Evolutionary conservation across 2,888 invertebrate species (phyloP), one percentile per base, ranked within the genome.

Genomic region (Augochlorella aurata): DNA sequence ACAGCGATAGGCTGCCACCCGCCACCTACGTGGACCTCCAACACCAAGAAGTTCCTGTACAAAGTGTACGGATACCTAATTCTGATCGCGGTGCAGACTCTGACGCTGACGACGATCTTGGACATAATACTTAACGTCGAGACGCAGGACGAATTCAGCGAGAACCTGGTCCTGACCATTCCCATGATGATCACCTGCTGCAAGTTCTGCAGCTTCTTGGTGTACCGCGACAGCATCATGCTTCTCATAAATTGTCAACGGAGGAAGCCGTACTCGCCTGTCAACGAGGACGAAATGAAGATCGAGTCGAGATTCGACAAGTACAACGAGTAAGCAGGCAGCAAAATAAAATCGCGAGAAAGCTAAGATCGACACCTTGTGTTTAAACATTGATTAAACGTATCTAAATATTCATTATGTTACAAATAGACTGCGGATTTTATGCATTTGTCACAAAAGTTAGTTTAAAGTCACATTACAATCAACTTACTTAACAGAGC

Each of bases 81-180:
- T 12, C n/a, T 54, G n/a, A 21, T 54, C 1, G 21, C 12, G 4
- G 54, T 54, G 21, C 54, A 54, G 21, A 10, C 21, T 24, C 24
- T 4, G 50, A 12, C 77, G 70, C 21, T 29, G 63, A 14, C 9
- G 66, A 7, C 66, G 50, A 63, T 85, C 8, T 54, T 85, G 50
- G 85, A 85, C n/a, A 24, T 85, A 21, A 52, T 87, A 52, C 10
- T 84, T 10, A 81, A 72, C 24, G 84, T 87, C 21, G 61, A 81
- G 2, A 85, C 65, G 29, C 72, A 70, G 38, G 79, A 82, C 0
- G 87, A 87, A 16, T 82, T 87, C 4, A 67, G 69, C 5, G 84
- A 85, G 3, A 85, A 81, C 58, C 63, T 82, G 1, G 81, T 79
- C 21, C 14, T 81, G 21, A 50, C 52, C 0, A 10, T 81, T 24